Evolutionary conservation across 2,797 vertebrate species (phyloP).

Genomic region (Pseudopleuronectes americanus): DNA sequence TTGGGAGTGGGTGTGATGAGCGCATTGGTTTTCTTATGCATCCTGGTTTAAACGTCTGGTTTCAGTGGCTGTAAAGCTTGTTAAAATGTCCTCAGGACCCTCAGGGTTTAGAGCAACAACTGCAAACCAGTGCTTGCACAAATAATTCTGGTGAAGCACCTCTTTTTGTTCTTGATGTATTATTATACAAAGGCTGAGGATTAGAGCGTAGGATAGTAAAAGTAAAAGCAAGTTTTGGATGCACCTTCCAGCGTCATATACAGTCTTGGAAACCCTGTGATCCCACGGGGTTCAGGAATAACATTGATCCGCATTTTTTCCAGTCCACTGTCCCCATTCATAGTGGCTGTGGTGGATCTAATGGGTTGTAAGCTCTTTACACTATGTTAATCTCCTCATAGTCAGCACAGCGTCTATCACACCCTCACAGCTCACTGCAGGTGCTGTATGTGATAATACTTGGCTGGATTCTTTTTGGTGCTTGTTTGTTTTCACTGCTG

Average conservation of each 20-base stretch:
- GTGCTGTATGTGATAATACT: neutral
- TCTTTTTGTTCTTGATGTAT: conserved; percentile 3
- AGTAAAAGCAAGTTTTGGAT: neutral
- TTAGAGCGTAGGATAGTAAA: neutral
- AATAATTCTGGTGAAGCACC: neutral
- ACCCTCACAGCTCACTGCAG: neutral
- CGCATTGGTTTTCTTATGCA: conserved; percentile 42
- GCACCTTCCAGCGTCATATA: too few relatives aligned
- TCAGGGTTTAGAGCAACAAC: conserved; percentile 19
- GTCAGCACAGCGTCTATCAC: conserved; percentile 11
- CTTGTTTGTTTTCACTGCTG: neutral
- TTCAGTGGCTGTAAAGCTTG: conserved; percentile 20
- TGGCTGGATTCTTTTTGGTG: too few relatives aligned
- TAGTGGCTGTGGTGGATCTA: conserved; percentile 41
- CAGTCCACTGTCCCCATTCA: conserved; percentile 55
- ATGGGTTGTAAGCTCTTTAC: conserved; percentile 44
- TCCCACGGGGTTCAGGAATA: conserved; percentile 19
- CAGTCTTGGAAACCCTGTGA: neutral
- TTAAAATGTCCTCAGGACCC: conserved; percentile 47
- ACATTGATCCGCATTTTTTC: conserved; percentile 44
- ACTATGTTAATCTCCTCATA: conserved; percentile 39
- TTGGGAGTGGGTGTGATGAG: conserved; percentile 27
- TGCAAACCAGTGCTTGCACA: conserved; percentile 31
- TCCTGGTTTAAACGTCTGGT: conserved; percentile 44
- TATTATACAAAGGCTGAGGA: too few relatives aligned